Evolutionary conservation across 1,140 invertebrate genomes (phyloP), one percentile per base, ranked within the genome.

Genomic region (Diorhabda sublineata): DNA sequence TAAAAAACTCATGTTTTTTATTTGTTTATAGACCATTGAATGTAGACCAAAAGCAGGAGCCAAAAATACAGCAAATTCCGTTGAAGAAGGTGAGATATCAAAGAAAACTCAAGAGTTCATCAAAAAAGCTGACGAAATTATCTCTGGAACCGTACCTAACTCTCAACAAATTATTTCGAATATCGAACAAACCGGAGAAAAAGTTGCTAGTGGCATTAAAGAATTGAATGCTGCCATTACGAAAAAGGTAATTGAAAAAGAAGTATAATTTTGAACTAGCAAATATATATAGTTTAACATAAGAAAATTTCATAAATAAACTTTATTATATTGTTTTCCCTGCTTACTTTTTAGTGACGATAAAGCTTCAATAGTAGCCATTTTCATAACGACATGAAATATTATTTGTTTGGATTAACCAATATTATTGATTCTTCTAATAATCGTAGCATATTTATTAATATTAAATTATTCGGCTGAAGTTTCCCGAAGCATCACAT

Each of bases 111-210:
- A 73, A 68, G 61, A 68, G 45, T 45, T 74, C 8, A 68, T 77
- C 5, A 71, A 75, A 8, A 75, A 75, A 44, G 71, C 75, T 6
- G 74, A 71, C 4, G 8, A 64, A 26, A 66, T 66, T 3, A 64
- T 77, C 2, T 71, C 74, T 56, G 65, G 74, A 42, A 71, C 72
- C 64, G 62, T 74, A 6, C 71, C 74, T 5, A 71, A 76, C 58
- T 72, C 77, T 3, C 68, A 77, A 68, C 68, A 78, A 60, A 58
- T 78, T 5, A 65, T 73, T 26, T 66, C 75, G 6, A 73, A 69
- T 9, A 43, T 78, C 5, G 71, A 71, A 7, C 58, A 69, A 45
- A 68, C 72, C 52, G 61, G 74, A 5, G 71, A 77, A 64, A 67
- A 64, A 11, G 58, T 78, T 4, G 73, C 75, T 52, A 68, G 67